Conservation (phyloP, 2,113 vertebrate genomes). For the Heterotis niloticus region DNA sequence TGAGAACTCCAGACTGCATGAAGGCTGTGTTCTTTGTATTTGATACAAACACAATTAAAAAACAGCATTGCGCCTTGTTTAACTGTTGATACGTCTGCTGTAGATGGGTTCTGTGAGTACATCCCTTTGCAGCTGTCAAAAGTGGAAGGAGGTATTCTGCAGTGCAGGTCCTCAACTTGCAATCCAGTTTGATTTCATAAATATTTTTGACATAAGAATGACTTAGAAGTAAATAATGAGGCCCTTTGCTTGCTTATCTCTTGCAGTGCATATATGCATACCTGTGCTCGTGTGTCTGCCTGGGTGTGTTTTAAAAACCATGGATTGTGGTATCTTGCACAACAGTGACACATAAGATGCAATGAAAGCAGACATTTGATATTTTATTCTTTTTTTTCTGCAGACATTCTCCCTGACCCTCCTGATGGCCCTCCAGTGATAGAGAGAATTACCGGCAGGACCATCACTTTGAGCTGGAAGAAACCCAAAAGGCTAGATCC, state of each 20-base stretch:
- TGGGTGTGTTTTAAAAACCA: background rate
- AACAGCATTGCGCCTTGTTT: background rate
- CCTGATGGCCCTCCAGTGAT: constrained; percentile 82
- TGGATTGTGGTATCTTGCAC: background rate
- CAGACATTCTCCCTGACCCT: constrained; percentile 90
- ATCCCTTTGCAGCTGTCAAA: background rate
- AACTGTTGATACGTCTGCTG: background rate
- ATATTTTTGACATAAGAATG: too few relatives aligned
- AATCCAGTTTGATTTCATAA: too few relatives aligned
- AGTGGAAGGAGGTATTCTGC: background rate
- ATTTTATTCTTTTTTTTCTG: constrained; percentile 26
- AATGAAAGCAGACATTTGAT: too few relatives aligned
- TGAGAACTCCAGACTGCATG: background rate
- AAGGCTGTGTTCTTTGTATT: background rate
- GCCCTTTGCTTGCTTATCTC: too few relatives aligned
- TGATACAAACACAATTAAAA: background rate
- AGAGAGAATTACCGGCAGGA: constrained; percentile 80
- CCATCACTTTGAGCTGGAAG: constrained; percentile 82
- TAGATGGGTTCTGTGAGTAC: background rate
- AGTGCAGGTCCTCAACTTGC: background rate
- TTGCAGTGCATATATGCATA: background rate
- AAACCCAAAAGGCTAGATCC: constrained; percentile 86
- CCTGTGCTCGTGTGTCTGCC: background rate
- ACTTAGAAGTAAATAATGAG: background rate
- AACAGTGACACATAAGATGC: too few relatives aligned